Base-by-base conservation (phyloP, 2,888 invertebrate species). In the Julus scandinavius region DNA sequence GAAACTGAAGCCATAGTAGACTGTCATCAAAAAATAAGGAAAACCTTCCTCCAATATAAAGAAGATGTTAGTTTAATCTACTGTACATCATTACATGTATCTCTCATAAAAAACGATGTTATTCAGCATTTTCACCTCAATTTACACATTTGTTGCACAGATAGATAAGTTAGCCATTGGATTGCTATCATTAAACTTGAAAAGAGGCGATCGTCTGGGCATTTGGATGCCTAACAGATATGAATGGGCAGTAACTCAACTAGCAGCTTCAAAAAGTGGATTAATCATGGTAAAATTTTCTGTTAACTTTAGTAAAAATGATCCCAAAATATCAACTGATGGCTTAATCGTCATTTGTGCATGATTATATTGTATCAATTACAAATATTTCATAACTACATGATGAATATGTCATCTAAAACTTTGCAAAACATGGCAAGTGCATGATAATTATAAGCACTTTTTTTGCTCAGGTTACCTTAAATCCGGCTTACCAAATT, bases 211-310 rank as follows among this genome's bases (percentile, higher is more conserved):
- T 91, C 92, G 95, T 13, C 91, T 98, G 2, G 97, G 95, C 0
- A 93, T 97, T 45, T 97, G 96, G 96, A 94, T 95, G 0, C 96
- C 96, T 0, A 97, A 97, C 92, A 93, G 93, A 58, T 92, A 94
- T 85, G 95, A 96, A 91, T 98, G 97, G 97, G 94, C 95, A 89
- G 90, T 96, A 0, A 93, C 94, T 0, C 94, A 95, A 91, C 93
- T 95, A 91, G 97, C 95, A 0, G 94, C 95, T 1, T 94, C 95
- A 0, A 94, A 96, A 90, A 94, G 94, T 1, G 97, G 97, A 0
- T 92, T 96, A 2, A 93, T 96, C 50, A 92, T 96, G 92, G 96
- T 45, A 6, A 45, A 45, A 45, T 45, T 45, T 45, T 45, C 6
- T 40, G 2, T 11, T 17, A 83, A 9, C 6, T 45, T 86, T 40